Evolutionary conservation across 2,113 vertebrate genomes (phyloP), one percentile per base, ranked within the genome.

Genomic region (Seriola rivoliana): DNA sequence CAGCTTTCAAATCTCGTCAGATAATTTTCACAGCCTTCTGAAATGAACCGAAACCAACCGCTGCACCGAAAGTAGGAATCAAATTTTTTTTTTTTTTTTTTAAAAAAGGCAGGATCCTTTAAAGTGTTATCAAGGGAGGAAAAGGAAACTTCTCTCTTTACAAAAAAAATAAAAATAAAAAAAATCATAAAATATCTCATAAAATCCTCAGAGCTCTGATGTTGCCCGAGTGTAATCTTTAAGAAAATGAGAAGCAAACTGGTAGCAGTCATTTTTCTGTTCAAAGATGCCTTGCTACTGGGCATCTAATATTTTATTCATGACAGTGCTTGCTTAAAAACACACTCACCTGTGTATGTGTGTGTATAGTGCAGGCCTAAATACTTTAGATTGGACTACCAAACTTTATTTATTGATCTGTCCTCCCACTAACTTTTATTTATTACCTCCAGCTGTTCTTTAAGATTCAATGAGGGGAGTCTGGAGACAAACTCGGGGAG

Each of bases 351-450:
- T 59, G 40, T 32, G 11, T 69, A 69, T 46, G 21, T 69, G 75
- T 46, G 21, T 48, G 69, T n/a, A 11, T 40, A 17, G 25, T 19
- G 36, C 42, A 52, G 19, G n/a, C 54, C 25, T 29, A 48, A 42
- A 78, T 52, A 60, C 19, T 76, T 62, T 4, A 16, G 59, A 65
- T 60, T 25, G 29, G 19, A 66, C 34, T 14, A 29, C 23, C 64
- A 88, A 59, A 80, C 64, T 75, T 36, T 68, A 63, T 79, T 29
- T 68, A 76, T 79, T 9, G 75, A 85, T 78, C 71, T 4, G 44
- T 36, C 63, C 63, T 55, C 66, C 13, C 29, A 23, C 46, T 48
- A 32, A 9, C 29, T 50, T 48, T 60, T 29, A 70, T 74, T 78
- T 66, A 65, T 88, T 63, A 48, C 40, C 44, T 66, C 10, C 46